Base-by-base conservation (phyloP, 2,797 vertebrate species). In the Simalia tracyae region DNA sequence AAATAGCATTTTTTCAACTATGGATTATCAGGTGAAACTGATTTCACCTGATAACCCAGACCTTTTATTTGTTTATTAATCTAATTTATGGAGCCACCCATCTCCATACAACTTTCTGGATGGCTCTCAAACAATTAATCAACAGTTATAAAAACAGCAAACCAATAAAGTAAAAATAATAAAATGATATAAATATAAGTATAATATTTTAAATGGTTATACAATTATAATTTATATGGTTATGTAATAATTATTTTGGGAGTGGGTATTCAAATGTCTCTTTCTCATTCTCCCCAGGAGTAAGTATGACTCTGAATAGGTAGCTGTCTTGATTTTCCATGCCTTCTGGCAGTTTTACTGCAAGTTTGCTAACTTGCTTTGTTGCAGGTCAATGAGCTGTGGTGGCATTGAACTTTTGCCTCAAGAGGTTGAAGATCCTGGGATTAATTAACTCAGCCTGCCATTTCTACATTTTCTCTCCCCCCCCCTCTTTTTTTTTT, bases 361-460 rank as follows among this genome's bases (percentile, higher is more conserved):
- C 28, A 94, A 19, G 17, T 19, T 87, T 59, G 24, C 1, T 87
- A 42, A 31, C 86, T 1, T 46, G 11, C 64, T 94, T 90, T 0
- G 0, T 11, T 64, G 92, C 15, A 90, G 6, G 11, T 91, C 88
- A 95, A 22, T 59, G 31, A 61, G 85, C 26, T 81, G 92, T 84
- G 0, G 0, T 92, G 36, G 1, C 63, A 17, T 42, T 61, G 10
- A 95, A 92, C 36, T 72, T 95, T 92, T 87, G 87, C 64, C 22
- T 95, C 46, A 60, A 57, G n/a, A 92, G 64, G 61, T 26, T 56
- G 93, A 93, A 66, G 95, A 84, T 0, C 68, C 84, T 24, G 86
- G 19, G 56, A 42, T 81, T 96, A 94, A 93, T 94, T 95, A 95
- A 26, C 7, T 94, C 89, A 92, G 5, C 26, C 72, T 95, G 59